phyloP scores from a whole-genome alignment of 2,888 invertebrate genomes.

The Matsumyia berberina region DNA sequence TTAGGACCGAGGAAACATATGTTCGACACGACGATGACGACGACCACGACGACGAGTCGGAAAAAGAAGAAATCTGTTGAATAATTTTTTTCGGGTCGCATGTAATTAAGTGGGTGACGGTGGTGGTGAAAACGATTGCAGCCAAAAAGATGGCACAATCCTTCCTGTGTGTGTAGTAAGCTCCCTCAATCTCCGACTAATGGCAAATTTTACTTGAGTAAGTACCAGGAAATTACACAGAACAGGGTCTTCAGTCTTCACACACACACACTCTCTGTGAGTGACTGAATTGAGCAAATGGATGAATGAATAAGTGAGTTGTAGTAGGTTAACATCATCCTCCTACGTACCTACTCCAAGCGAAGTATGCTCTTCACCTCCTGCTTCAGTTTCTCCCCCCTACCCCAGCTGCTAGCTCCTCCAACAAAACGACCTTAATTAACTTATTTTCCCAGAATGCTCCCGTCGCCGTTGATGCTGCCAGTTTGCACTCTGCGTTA shows the following conservation, averaged over 20 bases:
- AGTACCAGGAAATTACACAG: constrained; percentile 65
- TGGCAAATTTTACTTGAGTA: constrained; percentile 65
- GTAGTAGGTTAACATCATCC: constrained; percentile 59
- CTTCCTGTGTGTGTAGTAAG: neutral
- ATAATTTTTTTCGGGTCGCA: constrained; percentile 75
- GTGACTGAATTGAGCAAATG: constrained; percentile 41
- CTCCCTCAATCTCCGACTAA: constrained; percentile 59
- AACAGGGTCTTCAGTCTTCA: constrained; percentile 1
- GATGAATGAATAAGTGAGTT: constrained; percentile 71
- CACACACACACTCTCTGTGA: constrained; percentile 6
- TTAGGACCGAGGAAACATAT: constrained; percentile 48
- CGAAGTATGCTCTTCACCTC: neutral
- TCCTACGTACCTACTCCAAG: no score
- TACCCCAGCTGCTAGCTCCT: constrained; percentile 2
- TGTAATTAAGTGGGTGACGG: constrained; percentile 74
- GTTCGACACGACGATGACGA: constrained; percentile 63
- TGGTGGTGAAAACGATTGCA: constrained; percentile 27
- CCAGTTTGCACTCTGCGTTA: constrained; percentile 35
- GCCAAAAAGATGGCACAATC: constrained; percentile 34
- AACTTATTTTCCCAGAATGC: constrained; percentile 67
- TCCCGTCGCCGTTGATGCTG: constrained; percentile 1
- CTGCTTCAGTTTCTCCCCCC: constrained; percentile 1
- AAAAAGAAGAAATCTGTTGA: constrained; percentile 70
- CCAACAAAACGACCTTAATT: constrained; percentile 63
- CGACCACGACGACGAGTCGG: constrained; percentile 20